Percentiles rank a stretch among this genome's conserved stretches.
These are phyloP conservation scores for Acronicta psi DNA, from an alignment of 2,888 invertebrate species.

Conservation along the genomic window DNA sequence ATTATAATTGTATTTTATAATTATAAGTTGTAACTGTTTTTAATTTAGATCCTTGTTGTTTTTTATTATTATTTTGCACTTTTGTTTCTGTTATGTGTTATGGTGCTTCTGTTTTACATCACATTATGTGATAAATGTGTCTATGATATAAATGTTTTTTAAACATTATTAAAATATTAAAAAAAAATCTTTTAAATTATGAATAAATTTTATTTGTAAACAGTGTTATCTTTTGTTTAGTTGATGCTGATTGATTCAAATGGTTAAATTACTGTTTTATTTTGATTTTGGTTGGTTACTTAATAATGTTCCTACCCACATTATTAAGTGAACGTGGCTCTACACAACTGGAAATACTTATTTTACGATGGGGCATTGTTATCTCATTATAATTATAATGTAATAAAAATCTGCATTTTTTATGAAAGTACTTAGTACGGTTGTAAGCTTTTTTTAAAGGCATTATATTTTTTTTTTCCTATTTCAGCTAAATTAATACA, in stretches of 20 bases:
- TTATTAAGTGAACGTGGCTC: too few relatives aligned
- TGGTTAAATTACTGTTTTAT: too few relatives aligned
- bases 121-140: conserved; percentile 37
- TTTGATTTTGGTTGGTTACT: too few relatives aligned
- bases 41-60: conserved; percentile 28
- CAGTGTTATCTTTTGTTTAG: neutral
- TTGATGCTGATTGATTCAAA: too few relatives aligned
- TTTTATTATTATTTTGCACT: conserved; percentile 46
- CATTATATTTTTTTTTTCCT: neutral
- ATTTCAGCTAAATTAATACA: conserved; percentile 23
- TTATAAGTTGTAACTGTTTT: conserved; percentile 16
- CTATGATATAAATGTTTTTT: conserved; percentile 23
- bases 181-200: conserved; percentile 27
- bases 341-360: too few relatives aligned
- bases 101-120: conserved; percentile 47
- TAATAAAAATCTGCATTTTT: too few relatives aligned
- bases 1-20: conserved; percentile 13
- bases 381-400: too few relatives aligned
- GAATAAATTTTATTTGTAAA: conserved; percentile 8
- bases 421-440: too few relatives aligned
- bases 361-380: too few relatives aligned
- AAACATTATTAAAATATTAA: conserved; percentile 21
- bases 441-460: too few relatives aligned
- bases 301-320: too few relatives aligned
- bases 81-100: conserved; percentile 38